Base-by-base conservation (phyloP, 2,888 invertebrate genomes). In the Brassicogethes aeneus region DNA sequence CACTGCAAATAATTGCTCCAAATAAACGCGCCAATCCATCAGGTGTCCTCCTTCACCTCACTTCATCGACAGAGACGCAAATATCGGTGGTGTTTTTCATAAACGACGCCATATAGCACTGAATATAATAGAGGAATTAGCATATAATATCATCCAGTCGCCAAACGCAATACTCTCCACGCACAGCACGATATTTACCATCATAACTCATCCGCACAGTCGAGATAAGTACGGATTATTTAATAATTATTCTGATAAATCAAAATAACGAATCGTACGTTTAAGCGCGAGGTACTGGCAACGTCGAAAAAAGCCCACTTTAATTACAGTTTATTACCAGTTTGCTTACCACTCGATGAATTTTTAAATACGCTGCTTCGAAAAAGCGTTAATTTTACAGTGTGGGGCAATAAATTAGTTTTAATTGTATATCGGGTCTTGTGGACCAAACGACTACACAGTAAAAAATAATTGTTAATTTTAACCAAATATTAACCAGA, bases 201-300 rank as follows among this genome's bases (percentile, higher is more conserved):
- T n/a, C n/a, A n/a, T n/a, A n/a, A n/a, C n/a, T n/a, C n/a, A n/a
- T 17, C 44, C 56, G 65, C 59, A 38, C 57, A 46, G 44, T 57
- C 58, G 59, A 48, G 42, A 52, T 66, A 66, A 67, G 64, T 65
- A 62, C 58, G 58, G 64, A 65, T 67, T 67, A 67, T 68, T 68
- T 65, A 66, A 66, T 67, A 67, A 67, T 68, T 67, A 67, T 66
- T 68, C 67, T 64, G 66, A 68, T 68, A 67, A 68, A 68, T 68
- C 67, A 67, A 68, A 68, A 65, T 65, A 65, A 65, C 66, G 63
- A 67, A 67, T 68, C 65, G 60, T 65, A 63, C 61, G 60, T 64
- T 62, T 63, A 62, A 60, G 60, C 60, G 57, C 56, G 59, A 56
- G 60, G 61, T 63, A 58, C 55, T 52, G 55, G 55, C 50, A 54